Percentiles rank a stretch among this genome's conserved stretches.
Conservation (phyloP, 2,113 vertebrate genomes). For the Cichladusa arquata region DNA sequence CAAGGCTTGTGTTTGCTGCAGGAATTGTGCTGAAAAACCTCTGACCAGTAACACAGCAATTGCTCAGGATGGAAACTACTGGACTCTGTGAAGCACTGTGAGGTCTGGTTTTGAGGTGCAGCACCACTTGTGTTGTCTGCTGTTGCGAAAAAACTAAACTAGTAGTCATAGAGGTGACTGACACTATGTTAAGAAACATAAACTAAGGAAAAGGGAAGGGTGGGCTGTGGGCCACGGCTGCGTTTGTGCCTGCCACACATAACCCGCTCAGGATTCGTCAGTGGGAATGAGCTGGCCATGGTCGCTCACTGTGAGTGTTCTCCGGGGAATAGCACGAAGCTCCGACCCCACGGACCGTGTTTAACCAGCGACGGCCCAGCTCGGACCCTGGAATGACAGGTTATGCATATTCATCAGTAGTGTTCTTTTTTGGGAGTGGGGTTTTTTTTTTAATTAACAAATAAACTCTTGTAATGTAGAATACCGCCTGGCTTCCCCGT, state of each 20-base stretch:
- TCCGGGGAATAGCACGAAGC: rapidly evolving
- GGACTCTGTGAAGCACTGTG: rapidly evolving
- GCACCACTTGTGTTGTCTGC: neutral
- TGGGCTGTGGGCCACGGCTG: rapidly evolving
- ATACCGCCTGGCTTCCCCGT: no score
- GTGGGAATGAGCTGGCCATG: rapidly evolving
- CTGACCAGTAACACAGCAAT: rapidly evolving
- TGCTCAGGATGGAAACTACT: neutral
- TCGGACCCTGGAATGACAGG: rapidly evolving
- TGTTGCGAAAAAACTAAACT: neutral
- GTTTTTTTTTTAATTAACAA: neutral
- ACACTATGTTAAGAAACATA: rapidly evolving
- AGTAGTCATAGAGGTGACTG: rapidly evolving
- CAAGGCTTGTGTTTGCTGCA: neutral
- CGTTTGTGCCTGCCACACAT: rapidly evolving
- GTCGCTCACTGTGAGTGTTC: rapidly evolving
- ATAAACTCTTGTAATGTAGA: neutral
- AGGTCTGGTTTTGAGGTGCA: neutral
- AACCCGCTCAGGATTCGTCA: rapidly evolving
- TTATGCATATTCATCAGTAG: neutral
- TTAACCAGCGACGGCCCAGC: neutral
- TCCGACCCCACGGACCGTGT: neutral
- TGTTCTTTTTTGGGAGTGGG: no score
- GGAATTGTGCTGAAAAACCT: neutral
- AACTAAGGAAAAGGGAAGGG: no score